phyloP scores from a whole-genome alignment of 1,140 invertebrate genomes.

The Drosophila ananassae region DNA sequence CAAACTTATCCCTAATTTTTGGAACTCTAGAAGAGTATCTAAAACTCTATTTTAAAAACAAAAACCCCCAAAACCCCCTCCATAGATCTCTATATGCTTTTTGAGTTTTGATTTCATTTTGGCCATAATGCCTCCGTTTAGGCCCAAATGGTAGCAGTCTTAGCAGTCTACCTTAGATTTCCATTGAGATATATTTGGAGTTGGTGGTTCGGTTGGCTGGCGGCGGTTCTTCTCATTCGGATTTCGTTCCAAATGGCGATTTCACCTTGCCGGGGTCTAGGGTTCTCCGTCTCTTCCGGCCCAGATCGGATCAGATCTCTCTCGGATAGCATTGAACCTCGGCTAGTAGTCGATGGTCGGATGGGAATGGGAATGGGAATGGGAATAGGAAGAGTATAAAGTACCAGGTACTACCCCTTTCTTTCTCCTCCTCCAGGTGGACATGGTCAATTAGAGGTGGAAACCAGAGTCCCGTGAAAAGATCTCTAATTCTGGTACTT shows the following conservation, averaged over 20 bases:
- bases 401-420: not conserved
- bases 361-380: no score
- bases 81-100: not conserved
- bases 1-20: no score
- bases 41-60: no score
- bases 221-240: slow-evolving; percentile 33
- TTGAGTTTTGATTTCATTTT: slow-evolving; percentile 46
- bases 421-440: slow-evolving; percentile 2
- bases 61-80: not conserved
- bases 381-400: not conserved
- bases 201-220: slow-evolving; percentile 64
- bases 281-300: slow-evolving; percentile 38
- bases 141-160: slow-evolving; percentile 6
- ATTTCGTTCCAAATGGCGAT: slow-evolving; percentile 13
- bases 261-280: slow-evolving; percentile 54
- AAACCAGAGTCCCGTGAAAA: slow-evolving; percentile 67
- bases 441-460: slow-evolving; percentile 61
- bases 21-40: no score
- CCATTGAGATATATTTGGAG: slow-evolving; percentile 44
- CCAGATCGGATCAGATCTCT: slow-evolving; percentile 3
- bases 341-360: not conserved
- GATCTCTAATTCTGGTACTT: slow-evolving; percentile 29
- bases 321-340: slow-evolving; percentile 36
- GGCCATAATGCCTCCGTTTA: slow-evolving; percentile 42
- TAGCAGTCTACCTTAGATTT: slow-evolving; percentile 42